These are phyloP conservation scores for Nasonovia ribisnigri DNA, from an alignment of 2,888 invertebrate species.

Conservation along the genomic window DNA sequence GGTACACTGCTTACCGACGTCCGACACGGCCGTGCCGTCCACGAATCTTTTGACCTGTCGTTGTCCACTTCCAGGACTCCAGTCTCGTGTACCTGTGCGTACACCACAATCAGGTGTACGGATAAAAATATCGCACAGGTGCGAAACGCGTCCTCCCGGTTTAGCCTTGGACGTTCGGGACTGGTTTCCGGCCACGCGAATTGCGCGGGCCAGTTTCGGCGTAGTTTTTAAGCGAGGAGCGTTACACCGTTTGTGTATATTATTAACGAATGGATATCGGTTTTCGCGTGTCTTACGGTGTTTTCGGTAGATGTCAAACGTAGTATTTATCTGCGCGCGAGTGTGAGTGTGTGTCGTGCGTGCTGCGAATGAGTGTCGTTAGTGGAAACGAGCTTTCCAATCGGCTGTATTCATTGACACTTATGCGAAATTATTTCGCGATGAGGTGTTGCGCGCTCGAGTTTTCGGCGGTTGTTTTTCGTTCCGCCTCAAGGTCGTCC, in stretches of 20 bases:
- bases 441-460: neutral
- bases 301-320: neutral
- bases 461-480: conserved; percentile 14
- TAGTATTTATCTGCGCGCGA: neutral
- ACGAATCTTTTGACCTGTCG: neutral
- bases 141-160: neutral
- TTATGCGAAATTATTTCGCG: neutral
- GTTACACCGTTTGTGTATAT: neutral
- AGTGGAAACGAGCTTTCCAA: neutral
- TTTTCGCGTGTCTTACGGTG: neutral
- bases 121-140: neutral
- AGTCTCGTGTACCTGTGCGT: neutral
- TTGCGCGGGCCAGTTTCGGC: neutral
- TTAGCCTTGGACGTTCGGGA: conserved; percentile 48
- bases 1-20: neutral
- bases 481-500: conserved; percentile 35
- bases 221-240: too few species aligned
- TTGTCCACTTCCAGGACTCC: neutral
- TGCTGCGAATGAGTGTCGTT: neutral
- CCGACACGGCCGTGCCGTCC: neutral
- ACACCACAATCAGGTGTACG: neutral
- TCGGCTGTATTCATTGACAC: conserved; percentile 5
- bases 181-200: conserved; percentile 45
- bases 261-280: neutral
- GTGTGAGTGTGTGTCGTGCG: neutral